Base-by-base conservation (phyloP, 1,140 invertebrate species). In the Megalonaias nervosa region DNA sequence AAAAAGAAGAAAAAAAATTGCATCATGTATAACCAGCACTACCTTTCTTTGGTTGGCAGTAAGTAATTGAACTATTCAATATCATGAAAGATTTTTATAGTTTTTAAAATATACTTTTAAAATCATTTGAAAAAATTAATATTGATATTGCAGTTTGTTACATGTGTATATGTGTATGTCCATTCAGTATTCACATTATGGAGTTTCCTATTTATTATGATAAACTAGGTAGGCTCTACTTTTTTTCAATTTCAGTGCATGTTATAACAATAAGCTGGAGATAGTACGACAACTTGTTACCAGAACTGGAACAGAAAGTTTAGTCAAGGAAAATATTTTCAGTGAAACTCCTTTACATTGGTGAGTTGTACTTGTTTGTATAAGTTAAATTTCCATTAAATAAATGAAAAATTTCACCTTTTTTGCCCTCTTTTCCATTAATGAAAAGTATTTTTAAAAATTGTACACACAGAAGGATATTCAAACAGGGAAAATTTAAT, bases 281-380 rank as follows among this genome's bases (percentile, higher is more conserved):
- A 88, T 91, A 61, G 91, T 87, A 6, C 92, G 91, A 78, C 85
- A 90, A 74, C 79, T 92, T 58, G 80, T 92, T 23, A 79, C 84
- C 58, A 77, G 87, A 57, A 88, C 89, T 48, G 91, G 90, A 12
- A 79, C 83, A 60, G 86, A 87, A 16, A 88, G 89, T 72, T 78
- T 92, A 19, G 85, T 74, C 19, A 90, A 86, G 72, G 91, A 92
- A 79, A 92, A 92, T 71, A 83, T 92, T 12, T 92, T 92, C 81
- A 91, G 91, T 80, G 92, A 92, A 83, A 92, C 91, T 12, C 91
- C 92, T 26, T 78, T 92, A 23, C 91, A 92, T 67, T 84, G 87
- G 86, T 87, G 74, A 67, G 69, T 75, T 59, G 14, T 59, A 38
- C 0, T 26, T 67, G 48, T 58, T n/a, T 48, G 38, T 48, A 48